Evolutionary conservation across 2,797 vertebrate genomes (phyloP).

Genomic region (Meda fulgida): DNA sequence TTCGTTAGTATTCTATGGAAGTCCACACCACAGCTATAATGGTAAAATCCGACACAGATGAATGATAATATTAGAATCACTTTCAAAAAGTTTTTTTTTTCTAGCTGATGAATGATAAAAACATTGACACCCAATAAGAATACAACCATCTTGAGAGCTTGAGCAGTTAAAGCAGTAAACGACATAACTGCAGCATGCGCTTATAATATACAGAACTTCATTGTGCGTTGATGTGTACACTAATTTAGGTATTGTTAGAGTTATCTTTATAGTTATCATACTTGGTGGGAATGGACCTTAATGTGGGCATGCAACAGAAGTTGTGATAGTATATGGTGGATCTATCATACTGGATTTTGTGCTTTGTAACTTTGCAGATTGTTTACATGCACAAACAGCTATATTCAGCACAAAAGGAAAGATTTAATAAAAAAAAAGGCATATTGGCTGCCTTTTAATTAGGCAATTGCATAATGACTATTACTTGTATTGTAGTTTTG

Average conservation of each 20-base stretch:
- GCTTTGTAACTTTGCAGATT: background rate
- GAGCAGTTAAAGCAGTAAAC: background rate
- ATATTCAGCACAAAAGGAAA: background rate
- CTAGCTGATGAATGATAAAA: background rate
- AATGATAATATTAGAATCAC: background rate
- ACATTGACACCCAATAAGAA: background rate
- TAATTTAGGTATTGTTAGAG: background rate
- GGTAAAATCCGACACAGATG: background rate
- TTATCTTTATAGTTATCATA: background rate
- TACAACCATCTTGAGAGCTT: background rate
- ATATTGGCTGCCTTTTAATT: background rate
- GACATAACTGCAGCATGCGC: background rate
- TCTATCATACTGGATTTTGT: background rate
- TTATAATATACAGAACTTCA: background rate
- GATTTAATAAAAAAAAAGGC: background rate
- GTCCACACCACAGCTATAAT: background rate
- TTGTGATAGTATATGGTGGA: background rate
- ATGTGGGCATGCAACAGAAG: background rate
- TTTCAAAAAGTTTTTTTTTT: background rate
- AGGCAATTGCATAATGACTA: background rate
- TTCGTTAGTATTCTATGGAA: background rate
- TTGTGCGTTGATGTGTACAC: background rate
- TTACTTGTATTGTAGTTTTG: background rate
- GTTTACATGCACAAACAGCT: background rate
- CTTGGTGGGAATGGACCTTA: background rate